These are phyloP conservation scores for Phortica variegata DNA, from an alignment of 1,140 invertebrate genomes.

Conservation along the genomic window DNA sequence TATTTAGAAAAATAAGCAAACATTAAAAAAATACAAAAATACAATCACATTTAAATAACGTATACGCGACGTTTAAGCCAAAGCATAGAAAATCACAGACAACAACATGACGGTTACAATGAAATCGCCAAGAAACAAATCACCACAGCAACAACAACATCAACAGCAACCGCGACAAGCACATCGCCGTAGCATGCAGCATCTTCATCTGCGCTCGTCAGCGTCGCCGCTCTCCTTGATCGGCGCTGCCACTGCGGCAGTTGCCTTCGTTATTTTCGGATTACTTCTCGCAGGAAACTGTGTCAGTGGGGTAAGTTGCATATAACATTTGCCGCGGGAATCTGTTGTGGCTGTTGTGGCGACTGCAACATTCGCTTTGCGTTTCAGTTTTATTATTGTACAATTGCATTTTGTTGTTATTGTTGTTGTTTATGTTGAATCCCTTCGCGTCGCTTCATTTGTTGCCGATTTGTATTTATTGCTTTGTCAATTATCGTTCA, in stretches of 20 bases:
- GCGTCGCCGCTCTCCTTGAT: too few relatives aligned
- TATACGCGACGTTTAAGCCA: constrained; percentile 24
- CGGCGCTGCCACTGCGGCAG: constrained; percentile 16
- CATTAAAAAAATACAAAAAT: constrained; percentile 11
- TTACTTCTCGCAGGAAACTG: constrained; percentile 44
- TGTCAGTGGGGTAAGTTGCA: constrained; percentile 56
- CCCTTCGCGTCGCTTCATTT: constrained; percentile 3
- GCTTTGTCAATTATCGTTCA: constrained; percentile 1
- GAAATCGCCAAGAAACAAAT: constrained; percentile 30
- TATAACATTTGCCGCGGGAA: not conserved
- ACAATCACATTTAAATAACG: constrained; percentile 44
- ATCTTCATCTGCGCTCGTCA: constrained; percentile 23
- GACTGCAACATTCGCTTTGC: too few relatives aligned
- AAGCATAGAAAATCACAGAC: constrained; percentile 37
- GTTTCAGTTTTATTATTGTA: too few relatives aligned
- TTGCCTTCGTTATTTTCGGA: constrained; percentile 37
- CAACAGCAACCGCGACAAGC: constrained; percentile 23
- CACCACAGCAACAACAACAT: constrained; percentile 26
- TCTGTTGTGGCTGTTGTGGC: not conserved
- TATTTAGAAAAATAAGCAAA: constrained; percentile 16
- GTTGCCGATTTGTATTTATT: constrained; percentile 18
- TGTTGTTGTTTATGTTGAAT: constrained; percentile 7
- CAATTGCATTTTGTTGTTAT: too few relatives aligned
- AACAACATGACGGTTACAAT: constrained; percentile 40
- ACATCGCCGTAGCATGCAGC: constrained; percentile 24